Evolutionary conservation across 2,113 vertebrate genomes (phyloP).

Genomic region (Seriola quinqueradiata): DNA sequence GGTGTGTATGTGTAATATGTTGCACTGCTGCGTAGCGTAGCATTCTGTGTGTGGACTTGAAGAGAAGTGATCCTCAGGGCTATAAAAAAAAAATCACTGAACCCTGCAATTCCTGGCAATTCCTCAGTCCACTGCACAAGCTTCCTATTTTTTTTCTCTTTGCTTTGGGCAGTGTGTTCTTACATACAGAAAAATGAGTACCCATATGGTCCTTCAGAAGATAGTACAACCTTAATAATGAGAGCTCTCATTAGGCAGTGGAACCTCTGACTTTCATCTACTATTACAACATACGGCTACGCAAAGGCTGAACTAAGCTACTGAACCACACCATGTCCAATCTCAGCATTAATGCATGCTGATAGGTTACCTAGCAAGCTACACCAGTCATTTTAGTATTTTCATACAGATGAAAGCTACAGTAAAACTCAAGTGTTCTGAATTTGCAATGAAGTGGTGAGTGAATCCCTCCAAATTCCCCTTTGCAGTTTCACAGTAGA

Average conservation of each 20-base stretch:
- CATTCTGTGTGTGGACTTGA: conserved; percentile 53
- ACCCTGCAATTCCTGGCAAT: conserved; percentile 75
- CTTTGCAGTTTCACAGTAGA: conserved; percentile 26
- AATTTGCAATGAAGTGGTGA: conserved; percentile 61
- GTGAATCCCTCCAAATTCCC: conserved; percentile 41
- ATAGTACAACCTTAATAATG: conserved; percentile 73
- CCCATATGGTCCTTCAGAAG: conserved; percentile 73
- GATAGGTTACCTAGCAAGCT: conserved; percentile 69
- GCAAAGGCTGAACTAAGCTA: conserved; percentile 72
- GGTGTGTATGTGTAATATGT: conserved; percentile 37
- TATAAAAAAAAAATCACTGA: conserved; percentile 65
- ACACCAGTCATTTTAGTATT: conserved; percentile 70
- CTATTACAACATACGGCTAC: conserved; percentile 54
- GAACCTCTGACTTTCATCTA: conserved; percentile 76
- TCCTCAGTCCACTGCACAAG: conserved; percentile 77
- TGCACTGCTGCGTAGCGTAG: conserved; percentile 26
- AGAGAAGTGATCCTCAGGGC: conserved; percentile 70
- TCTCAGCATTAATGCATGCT: conserved; percentile 73
- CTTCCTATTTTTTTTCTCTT: conserved; percentile 50
- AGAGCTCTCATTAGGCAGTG: conserved; percentile 75
- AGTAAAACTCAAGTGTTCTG: conserved; percentile 68
- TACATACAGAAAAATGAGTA: conserved; percentile 68
- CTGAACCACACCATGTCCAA: conserved; percentile 73
- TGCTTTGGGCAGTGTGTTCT: conserved; percentile 74
- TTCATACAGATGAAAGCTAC: conserved; percentile 72